Conservation (phyloP, 2,113 vertebrate species). For the Dipodomys ordii region DNA sequence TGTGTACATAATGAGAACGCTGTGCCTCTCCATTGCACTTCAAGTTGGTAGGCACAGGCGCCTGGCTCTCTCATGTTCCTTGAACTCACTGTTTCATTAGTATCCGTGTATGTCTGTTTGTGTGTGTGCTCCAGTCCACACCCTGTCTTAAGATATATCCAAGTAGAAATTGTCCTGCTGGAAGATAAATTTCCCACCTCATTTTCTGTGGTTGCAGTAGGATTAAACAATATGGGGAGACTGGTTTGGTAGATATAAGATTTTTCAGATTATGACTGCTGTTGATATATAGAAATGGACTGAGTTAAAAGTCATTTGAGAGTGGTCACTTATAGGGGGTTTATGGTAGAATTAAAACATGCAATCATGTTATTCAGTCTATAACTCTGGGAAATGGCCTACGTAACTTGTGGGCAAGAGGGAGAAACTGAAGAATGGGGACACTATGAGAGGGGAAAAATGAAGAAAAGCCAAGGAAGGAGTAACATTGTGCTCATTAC, state of each 20-base stretch:
- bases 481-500: too few species aligned
- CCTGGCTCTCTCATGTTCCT: neutral
- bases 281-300: neutral
- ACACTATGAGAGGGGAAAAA: too few species aligned
- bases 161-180: neutral
- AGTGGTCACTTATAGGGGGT: too few species aligned
- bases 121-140: neutral
- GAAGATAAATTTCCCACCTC: neutral
- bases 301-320: neutral
- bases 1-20: neutral
- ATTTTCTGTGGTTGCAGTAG: neutral
- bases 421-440: too few species aligned
- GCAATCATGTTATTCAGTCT: too few species aligned
- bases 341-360: too few species aligned
- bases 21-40: neutral
- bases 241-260: neutral
- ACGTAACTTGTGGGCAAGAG: too few species aligned
- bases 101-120: neutral
- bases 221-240: neutral
- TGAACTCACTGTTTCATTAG: slow-evolving; percentile 1
- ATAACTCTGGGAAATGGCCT: too few species aligned
- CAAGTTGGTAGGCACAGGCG: neutral
- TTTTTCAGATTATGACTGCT: neutral
- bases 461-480: too few species aligned
- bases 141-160: neutral